Evolutionary conservation across 2,797 vertebrate genomes (phyloP), one percentile per base, ranked within the genome.

Genomic region (Trematomus bernacchii): DNA sequence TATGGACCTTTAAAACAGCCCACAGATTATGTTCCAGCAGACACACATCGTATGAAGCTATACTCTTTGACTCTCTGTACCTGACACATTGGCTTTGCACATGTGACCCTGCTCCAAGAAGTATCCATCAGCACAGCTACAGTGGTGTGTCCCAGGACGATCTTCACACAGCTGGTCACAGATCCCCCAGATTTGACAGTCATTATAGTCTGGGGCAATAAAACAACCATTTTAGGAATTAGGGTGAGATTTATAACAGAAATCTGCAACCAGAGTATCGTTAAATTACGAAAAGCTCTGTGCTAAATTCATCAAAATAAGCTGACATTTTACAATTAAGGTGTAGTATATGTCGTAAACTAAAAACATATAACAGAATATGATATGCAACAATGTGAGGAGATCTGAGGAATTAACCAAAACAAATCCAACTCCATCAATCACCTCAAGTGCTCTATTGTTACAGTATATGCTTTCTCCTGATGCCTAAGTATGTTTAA

Each of bases 141-240:
- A 95, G 47, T 78, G 93, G 78, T 95, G 94, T 5, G 91, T 93
- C 18, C 93, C 93, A 12, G 91, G 89, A 18, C 93, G 92, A 76
- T 95, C 92, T 67, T 95, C 95, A 85, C 95, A 95, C 47, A 95
- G 70, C 71, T 95, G 95, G 85, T 95, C 94, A 87, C 95, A 95
- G 71, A 95, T 91, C 23, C 94, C 94, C 95, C 95, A 95, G 52
- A 95, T 94, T 55, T 92, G 83, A 86, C 95, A 95, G 86, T 95
- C 95, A 74, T 95, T 63, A 30, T 92, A 95, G 68, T 95, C 95
- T 95, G 65, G 19, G 33, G 19, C 15, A 80, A 60, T 8, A 85
- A 27, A 70, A 54, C 42, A 67, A 83, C 15, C 10, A 63, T 14
- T 6, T 52, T 6, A 66, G n/a, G 3, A 3, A 52, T 58, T 42